Conservation (phyloP, 2,888 invertebrate species). For the Drosophila sordidapex region DNA sequence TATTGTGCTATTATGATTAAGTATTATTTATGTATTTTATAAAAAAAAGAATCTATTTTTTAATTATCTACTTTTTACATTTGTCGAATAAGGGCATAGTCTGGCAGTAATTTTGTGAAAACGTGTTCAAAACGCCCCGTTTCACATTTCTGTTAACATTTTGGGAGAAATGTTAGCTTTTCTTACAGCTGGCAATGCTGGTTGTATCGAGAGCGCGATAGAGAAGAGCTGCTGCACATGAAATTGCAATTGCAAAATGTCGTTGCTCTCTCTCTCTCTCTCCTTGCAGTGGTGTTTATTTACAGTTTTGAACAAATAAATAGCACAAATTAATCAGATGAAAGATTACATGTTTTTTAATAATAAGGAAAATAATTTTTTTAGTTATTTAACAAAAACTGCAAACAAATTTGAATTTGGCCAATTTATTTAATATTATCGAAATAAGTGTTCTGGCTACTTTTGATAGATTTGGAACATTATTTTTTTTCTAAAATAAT, state of each 20-base stretch:
- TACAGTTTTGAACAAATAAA: background rate
- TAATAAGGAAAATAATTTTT: background rate
- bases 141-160: slow-evolving; percentile 36
- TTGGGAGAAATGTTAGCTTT: slow-evolving; percentile 27
- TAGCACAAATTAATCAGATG: background rate
- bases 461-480: background rate
- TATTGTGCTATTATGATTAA: background rate
- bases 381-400: background rate
- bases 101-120: background rate
- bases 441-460: background rate
- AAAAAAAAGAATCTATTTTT: background rate
- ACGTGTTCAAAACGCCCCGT: background rate
- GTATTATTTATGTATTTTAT: background rate
- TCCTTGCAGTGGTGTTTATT: background rate
- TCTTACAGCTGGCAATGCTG: slow-evolving; percentile 51
- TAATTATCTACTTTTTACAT: background rate
- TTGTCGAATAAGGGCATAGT: background rate
- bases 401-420: background rate
- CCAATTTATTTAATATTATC: background rate
- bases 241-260: slow-evolving; percentile 15
- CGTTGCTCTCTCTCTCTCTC: slow-evolving; percentile 14
- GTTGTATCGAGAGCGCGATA: slow-evolving; percentile 23
- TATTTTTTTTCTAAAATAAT: background rate
- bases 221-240: slow-evolving; percentile 19
- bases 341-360: background rate